Evolutionary conservation across 2,797 vertebrate species (phyloP), one percentile per base, ranked within the genome.

Genomic region (Syngnathus acus): DNA sequence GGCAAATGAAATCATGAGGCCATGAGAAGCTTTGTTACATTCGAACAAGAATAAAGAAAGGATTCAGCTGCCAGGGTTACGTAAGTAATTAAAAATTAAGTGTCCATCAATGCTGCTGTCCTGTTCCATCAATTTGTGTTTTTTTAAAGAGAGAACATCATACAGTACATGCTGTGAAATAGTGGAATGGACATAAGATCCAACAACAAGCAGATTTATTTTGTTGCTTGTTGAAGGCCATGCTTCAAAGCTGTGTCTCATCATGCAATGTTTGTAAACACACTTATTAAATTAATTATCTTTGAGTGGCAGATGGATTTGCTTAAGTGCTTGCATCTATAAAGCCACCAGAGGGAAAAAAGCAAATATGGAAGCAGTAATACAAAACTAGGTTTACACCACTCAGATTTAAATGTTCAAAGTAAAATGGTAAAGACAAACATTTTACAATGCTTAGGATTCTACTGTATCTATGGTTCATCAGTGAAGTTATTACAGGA

Each of bases 251-350:
- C 58, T 40, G 19, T 42, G 19, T 40, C 39, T 40, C 58, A 60
- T 42, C 58, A 6, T 42, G 39, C 58, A 13, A 9, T 42, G 38
- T 60, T 60, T 60, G 58, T 60, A 8, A 10, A n/a, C 37, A 57
- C 54, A 57, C 14, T 39, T 59, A 59, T 60, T 42, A 21, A 40
- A 60, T 42, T 10, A 40, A 60, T 42, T 60, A n/a, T 61, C 39
- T 61, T 8, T 6, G 59, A 61, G 19, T 11, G 10, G 59, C 59
- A 61, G 37, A 59, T 59, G 19, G 9, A 59, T n/a, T 59, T 39
- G 38, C 59, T 60, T 40, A n/a, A 21, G 58, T 19, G 39, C 58
- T 60, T 60, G 19, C 58, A 9, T 61, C 59, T 9, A 61, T 13
- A 19, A 42, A 61, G 9, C 17, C 59, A 61, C n/a, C 19, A n/a